A percentile compares a stretch with the other conserved stretches of the same genome.
phyloP scores from a whole-genome alignment of 64 coral and sea anemone species.

The Orbicella faveolata region DNA sequence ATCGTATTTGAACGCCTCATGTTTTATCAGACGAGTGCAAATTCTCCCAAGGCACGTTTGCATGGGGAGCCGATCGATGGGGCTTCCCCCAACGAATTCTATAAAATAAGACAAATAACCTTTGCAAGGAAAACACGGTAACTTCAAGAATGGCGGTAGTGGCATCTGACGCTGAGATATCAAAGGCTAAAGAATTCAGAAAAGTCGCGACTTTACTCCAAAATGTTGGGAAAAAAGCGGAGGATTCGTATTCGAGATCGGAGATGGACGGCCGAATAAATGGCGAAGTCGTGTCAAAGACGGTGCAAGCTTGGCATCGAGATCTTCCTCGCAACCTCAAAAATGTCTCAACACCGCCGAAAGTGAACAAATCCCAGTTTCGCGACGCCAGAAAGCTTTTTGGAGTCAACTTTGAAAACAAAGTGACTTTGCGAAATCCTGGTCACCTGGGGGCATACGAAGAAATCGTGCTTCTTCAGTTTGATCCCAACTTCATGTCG shows the following conservation, averaged over 20 bases:
- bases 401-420: constrained; percentile 1
- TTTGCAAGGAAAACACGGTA: not conserved
- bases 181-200: not conserved
- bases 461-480: constrained; percentile 20
- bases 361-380: not conserved
- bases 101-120: not conserved
- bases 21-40: no score
- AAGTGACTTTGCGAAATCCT: constrained; percentile 32
- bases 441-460: constrained; percentile 1
- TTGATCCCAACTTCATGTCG: constrained; percentile 51
- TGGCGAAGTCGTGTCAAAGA: not conserved
- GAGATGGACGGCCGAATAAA: not conserved
- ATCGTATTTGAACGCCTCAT: no score
- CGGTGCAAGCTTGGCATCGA: not conserved
- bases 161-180: not conserved
- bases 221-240: not conserved
- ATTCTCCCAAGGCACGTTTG: no score
- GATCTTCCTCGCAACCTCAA: not conserved
- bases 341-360: not conserved
- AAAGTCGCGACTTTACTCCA: not conserved
- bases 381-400: constrained; percentile 6
- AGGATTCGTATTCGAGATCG: not conserved
- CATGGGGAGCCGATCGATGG: no score
- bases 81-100: no score
- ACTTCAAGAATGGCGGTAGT: not conserved